phyloP scores from a whole-genome alignment of 1,140 invertebrate species.

The Planococcus citri region DNA sequence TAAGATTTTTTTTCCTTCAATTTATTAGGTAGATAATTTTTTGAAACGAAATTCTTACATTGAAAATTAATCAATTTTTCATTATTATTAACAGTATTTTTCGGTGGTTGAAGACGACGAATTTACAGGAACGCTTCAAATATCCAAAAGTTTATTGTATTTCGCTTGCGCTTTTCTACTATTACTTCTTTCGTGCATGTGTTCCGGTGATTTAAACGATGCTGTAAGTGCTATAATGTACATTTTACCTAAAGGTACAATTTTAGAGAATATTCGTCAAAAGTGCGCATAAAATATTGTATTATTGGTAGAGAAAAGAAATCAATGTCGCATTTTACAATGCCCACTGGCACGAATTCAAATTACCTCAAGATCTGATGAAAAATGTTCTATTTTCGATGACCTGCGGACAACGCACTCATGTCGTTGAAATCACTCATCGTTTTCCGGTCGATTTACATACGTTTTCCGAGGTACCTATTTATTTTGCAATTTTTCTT shows the following conservation, averaged over 20 bases:
- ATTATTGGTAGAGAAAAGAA: not conserved
- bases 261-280: too few relatives aligned
- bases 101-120: not conserved
- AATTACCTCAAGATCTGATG: constrained; percentile 2
- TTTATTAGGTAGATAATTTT: too few relatives aligned
- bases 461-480: constrained; percentile 7
- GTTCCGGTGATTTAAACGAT: constrained; percentile 8
- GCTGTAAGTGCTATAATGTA: not conserved
- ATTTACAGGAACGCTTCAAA: constrained; percentile 12
- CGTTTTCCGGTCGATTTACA: not conserved
- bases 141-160: constrained; percentile 13
- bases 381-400: not conserved
- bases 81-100: constrained; percentile 9
- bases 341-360: constrained; percentile 12
- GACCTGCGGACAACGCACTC: constrained; percentile 1
- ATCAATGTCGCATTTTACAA: constrained; percentile 10
- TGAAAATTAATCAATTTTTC: too few relatives aligned
- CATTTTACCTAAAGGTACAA: not conserved
- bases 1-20: too few relatives aligned
- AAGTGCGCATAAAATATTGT: too few relatives aligned
- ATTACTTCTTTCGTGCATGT: not conserved
- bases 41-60: too few relatives aligned
- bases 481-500: not conserved
- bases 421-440: constrained; percentile 11
- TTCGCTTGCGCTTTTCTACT: constrained; percentile 1